phyloP scores from a whole-genome alignment of 1,140 invertebrate genomes.

The Octopus sinensis region DNA sequence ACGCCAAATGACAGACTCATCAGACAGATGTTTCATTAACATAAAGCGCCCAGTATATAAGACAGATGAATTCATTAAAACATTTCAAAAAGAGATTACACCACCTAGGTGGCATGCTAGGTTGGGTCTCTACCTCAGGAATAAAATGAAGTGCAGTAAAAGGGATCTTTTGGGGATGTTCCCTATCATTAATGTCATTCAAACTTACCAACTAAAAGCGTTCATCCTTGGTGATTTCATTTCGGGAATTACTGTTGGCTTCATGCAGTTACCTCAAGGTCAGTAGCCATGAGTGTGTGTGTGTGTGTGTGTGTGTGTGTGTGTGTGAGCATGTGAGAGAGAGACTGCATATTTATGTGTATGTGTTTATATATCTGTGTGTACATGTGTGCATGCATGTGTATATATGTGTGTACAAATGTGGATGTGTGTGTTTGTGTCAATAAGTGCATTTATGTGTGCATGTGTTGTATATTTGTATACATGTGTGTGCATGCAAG shows the following conservation, averaged over 20 bases:
- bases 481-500: too few species aligned
- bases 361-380: too few species aligned
- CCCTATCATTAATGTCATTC: neutral
- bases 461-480: too few species aligned
- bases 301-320: neutral
- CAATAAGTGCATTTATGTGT: too few species aligned
- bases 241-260: neutral
- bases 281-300: neutral
- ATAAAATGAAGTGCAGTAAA: neutral
- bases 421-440: too few species aligned
- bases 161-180: neutral
- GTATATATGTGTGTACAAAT: too few species aligned
- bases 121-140: neutral
- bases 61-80: neutral
- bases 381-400: too few species aligned
- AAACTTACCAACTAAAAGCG: neutral
- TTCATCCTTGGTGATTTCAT: neutral
- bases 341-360: too few species aligned
- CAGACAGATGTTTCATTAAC: too few species aligned
- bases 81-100: neutral
- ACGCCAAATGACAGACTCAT: too few species aligned
- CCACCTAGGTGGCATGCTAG: neutral
- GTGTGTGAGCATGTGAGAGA: neutral
- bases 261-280: constrained; percentile 12
- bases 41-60: neutral